phyloP scores from a whole-genome alignment of 1,140 invertebrate species.

The Solen grandis region DNA sequence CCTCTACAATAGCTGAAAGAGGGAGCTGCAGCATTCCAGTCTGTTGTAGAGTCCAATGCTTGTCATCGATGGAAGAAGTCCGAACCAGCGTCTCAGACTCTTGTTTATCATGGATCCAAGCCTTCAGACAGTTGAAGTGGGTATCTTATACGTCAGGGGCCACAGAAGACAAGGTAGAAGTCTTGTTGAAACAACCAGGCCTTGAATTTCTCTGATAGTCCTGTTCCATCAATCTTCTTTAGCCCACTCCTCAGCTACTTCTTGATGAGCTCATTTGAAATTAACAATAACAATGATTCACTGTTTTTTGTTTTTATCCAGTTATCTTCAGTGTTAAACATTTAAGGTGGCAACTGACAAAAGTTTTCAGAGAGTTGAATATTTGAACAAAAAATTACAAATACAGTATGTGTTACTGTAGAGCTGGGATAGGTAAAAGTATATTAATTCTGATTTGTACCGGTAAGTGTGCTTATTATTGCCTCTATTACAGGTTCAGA shows the following conservation, averaged over 20 bases:
- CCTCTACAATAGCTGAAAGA: conserved; percentile 38
- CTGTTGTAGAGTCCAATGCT: conserved; percentile 6
- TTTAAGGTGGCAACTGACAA: no score
- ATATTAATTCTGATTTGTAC: no score
- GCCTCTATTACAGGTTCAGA: conserved; percentile 47
- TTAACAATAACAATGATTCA: no score
- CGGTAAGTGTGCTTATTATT: no score
- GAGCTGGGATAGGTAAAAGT: no score
- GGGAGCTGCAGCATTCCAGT: conserved; percentile 27
- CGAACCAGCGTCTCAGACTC: conserved; percentile 9
- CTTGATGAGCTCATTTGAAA: background rate
- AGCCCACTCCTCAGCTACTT: conserved; percentile 9
- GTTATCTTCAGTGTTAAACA: no score
- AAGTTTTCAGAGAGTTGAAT: no score
- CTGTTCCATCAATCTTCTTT: conserved; percentile 24
- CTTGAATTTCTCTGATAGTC: conserved; percentile 41
- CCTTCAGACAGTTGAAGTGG: conserved; percentile 21
- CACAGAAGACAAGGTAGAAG: conserved; percentile 39
- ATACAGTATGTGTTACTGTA: no score
- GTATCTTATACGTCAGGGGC: conserved; percentile 41
- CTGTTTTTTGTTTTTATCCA: no score
- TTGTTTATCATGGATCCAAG: conserved; percentile 46
- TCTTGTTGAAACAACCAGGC: conserved; percentile 56
- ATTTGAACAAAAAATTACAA: no score
- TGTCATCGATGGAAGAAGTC: conserved; percentile 32